phyloP scores from a whole-genome alignment of 2,888 invertebrate species.

The Monochamus alternatus region DNA sequence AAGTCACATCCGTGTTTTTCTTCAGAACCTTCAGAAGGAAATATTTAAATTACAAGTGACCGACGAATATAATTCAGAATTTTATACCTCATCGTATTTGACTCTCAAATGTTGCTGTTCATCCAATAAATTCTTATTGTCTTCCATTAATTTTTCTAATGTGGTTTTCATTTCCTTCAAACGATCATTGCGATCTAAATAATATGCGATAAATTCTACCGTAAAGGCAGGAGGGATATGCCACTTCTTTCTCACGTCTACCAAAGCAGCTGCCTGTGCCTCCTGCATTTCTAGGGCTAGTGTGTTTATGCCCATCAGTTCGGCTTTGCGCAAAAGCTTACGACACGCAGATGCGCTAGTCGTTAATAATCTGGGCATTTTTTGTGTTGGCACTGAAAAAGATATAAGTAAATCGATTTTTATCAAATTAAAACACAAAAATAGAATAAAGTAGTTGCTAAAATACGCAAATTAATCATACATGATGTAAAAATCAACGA shows the following conservation, averaged over 20 bases:
- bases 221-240: conserved; percentile 95
- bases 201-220: conserved; percentile 95
- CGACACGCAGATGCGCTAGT: conserved; percentile 93
- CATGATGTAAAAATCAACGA: too few species aligned
- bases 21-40: conserved; percentile 71
- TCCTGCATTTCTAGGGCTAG: conserved; percentile 87
- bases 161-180: conserved; percentile 85
- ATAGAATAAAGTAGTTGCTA: too few species aligned
- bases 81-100: conserved; percentile 83
- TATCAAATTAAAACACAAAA: too few species aligned
- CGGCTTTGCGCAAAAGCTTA: conserved; percentile 87
- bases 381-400: conserved; percentile 89
- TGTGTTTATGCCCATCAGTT: conserved; percentile 92
- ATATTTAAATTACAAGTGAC: neutral
- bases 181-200: conserved; percentile 89
- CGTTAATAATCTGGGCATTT: conserved; percentile 91
- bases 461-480: too few species aligned
- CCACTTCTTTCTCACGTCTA: conserved; percentile 93
- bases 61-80: neutral
- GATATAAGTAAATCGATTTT: neutral
- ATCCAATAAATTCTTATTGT: conserved; percentile 82
- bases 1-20: conserved; percentile 78
- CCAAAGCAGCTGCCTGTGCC: conserved; percentile 84
- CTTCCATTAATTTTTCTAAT: conserved; percentile 82
- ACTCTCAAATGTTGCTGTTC: conserved; percentile 84